Base-by-base conservation (phyloP, 2,888 invertebrate genomes). In the Lasioglossum vierecki region DNA sequence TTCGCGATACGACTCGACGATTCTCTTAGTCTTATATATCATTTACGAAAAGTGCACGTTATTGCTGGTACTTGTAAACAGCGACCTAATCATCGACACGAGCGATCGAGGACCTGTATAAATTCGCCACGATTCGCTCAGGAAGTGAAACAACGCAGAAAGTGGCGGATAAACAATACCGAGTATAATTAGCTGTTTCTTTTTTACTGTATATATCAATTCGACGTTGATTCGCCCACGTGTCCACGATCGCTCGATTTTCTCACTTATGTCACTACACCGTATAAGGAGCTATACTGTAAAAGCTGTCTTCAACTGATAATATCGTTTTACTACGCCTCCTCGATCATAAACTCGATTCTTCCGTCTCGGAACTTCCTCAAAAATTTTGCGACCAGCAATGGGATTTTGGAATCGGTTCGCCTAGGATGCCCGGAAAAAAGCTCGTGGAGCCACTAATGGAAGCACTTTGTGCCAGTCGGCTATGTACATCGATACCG, bases 271-370 rank as follows among this genome's bases (percentile, higher is more conserved):
- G 79, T 82, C 76, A 79, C 77, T 79, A 82, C 89, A 91, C 88
- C 90, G 76, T 84, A 88, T 85, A 91, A 87, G 90, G 91, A 92
- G 88, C 91, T 92, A 91, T 89, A 91, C 91, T 89, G 85, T 88
- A 85, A 85, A 72, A 85, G 92, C 92, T 92, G 92, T 92, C 92
- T 92, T 88, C 91, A 92, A 90, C 82, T 90, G 92, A 91, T 89
- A 84, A 90, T 90, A 84, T 79, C 87, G 90, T 90, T 92, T 92
- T 89, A 90, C 88, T 76, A 74, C 78, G 79, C 70, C 88, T 75
- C 87, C 87, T 72, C 84, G 77, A 76, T 71, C 79, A 44, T 30
- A 30, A 30, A 73, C 49, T 85, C 68, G 78, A 49, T 76, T 85
- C 76, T 75, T 74, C 46, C 44, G 68, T 70, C 49, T 76, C 30